Evolutionary conservation across 2,888 invertebrate genomes (phyloP), one percentile per base, ranked within the genome.

Genomic region (Hedya salicella): DNA sequence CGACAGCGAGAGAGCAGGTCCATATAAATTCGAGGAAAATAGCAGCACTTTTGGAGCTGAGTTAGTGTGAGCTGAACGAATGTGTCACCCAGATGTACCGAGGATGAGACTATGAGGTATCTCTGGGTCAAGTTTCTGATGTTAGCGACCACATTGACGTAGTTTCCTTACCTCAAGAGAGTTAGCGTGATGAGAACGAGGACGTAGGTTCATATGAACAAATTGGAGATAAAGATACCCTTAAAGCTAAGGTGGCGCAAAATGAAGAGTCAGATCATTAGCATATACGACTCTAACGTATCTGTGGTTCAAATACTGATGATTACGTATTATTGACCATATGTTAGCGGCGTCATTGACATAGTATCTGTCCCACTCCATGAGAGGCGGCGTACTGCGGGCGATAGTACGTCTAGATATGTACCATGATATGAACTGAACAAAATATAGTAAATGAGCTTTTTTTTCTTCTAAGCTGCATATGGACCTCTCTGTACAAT

Each of bases 161-260:
- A 97, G 67, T 93, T 93, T 1, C 95, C 95, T 96, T 96, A 97
- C 0, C 96, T 96, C 75, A 96, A 89, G 0, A 96, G 86, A 0
- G 96, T 96, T 0, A 96, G 96, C 0, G 93, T 87, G 36, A 96
- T 95, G 3, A 96, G 87, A 0, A 92, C 88, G 3, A 95, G 81
- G 0, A 96, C 95, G 87, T 96, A 96, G 5, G 93, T 77, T 96
- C 97, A 97, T 67, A 96, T 95, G 73, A 93, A 93, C 2, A 93
- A 68, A 1, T 96, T 92, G 57, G 94, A 81, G 48, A 91, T 70
- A 0, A 87, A 73, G 0, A 95, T 94, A 0, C 93, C 91, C 62
- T 89, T 91, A 16, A 89, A 85, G 56, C 87, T 94, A 9, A 95
- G 85, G 69, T 93, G 93, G 0, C 89, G 80, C 0, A 93, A 88